Evolutionary conservation across 1,140 invertebrate species (phyloP), one percentile per base, ranked within the genome.

Genomic region (Zeugodacus cucurbitae): DNA sequence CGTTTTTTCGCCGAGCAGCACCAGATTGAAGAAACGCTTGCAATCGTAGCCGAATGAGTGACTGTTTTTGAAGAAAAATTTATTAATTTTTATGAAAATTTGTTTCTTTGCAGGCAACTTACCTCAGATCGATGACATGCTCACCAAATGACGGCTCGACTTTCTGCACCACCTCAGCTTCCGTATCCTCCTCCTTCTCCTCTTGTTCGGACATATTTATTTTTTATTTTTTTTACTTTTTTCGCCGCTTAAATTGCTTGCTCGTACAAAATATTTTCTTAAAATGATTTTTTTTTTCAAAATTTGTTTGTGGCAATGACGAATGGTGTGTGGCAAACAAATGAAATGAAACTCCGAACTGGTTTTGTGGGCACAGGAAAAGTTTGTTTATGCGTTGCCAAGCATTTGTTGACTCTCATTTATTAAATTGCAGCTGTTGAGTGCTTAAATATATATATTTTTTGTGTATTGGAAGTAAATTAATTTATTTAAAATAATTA

Each of bases 41-140:
- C 97, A 98, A 91, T 98, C 96, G 91, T 98, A 98, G n/a, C 97
- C 97, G 93, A 96, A 98, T 0, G 97, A 98, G 94, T 97, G 94
- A 93, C 96, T 97, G 70, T 22, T n/a, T 34, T 74, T 4, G 54
- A 78, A 64, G n/a, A n/a, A n/a, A 59, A n/a, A 8, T 62, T 67
- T 17, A 34, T 34, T 29, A 34, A 14, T 17, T 17, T 34, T 29
- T 67, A 32, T 3, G 17, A 7, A 20, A 17, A 34, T 87, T 34
- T 62, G 2, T 58, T 32, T 58, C 44, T 34, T 22, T 11, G 22
- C 22, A 22, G 37, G 59, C 37, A 20, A 41, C 90, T 88, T 82
- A 91, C 90, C 90, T 89, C n/a, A 93, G 88, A 26, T 57, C 88
- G 10, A 93, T 87, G 34, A 93, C 90, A 1, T 91, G 89, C 0